These are phyloP conservation scores for Eupleurogrammus muticus DNA, from an alignment of 2,797 vertebrate genomes.

Conservation along the genomic window DNA sequence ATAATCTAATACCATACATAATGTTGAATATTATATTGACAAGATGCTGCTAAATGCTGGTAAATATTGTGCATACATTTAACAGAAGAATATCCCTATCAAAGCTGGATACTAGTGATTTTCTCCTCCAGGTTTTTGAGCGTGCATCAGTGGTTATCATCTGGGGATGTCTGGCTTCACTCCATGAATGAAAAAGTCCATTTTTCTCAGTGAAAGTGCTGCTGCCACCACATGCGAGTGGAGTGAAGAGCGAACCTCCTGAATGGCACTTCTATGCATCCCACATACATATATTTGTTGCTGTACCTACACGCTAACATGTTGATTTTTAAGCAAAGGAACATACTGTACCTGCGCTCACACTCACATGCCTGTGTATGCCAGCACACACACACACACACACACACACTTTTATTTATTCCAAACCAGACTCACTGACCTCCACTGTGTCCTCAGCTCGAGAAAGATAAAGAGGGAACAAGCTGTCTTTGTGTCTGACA, in stretches of 20 bases:
- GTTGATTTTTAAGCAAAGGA: background rate
- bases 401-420: background rate
- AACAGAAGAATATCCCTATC: background rate
- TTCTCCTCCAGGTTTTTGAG: no score
- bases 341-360: background rate
- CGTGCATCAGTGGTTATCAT: no score
- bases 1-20: no score
- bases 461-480: slow-evolving; percentile 25
- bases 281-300: background rate
- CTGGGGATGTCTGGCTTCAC: background rate
- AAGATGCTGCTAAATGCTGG: no score
- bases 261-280: background rate
- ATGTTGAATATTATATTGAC: no score
- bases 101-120: no score
- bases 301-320: background rate
- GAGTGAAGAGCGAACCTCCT: background rate
- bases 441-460: background rate
- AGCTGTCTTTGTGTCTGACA: slow-evolving; percentile 9
- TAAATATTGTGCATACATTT: background rate
- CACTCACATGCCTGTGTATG: background rate
- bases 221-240: background rate
- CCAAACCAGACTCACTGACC: slow-evolving; percentile 4
- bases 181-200: no score
- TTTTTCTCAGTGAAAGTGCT: background rate
- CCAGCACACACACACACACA: no score